Evolutionary conservation across 1,140 invertebrate species (phyloP).

Genomic region (Magallana ariakensis): DNA sequence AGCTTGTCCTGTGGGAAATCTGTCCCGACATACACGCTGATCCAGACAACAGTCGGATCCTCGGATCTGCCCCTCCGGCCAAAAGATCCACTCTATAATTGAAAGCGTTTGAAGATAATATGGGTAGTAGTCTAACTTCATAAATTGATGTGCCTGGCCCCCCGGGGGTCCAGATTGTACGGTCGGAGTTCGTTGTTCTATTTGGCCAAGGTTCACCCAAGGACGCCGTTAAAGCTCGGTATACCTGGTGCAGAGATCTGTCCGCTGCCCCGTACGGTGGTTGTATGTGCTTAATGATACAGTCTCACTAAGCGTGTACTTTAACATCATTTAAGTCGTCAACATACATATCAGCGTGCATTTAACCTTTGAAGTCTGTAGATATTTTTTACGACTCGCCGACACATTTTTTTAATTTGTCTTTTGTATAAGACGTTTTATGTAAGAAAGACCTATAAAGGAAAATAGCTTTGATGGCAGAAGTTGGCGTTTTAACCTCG

Average conservation of each 20-base stretch:
- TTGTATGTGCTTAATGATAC: too few species aligned
- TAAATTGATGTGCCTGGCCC: conserved; percentile 20
- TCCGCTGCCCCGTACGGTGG: too few species aligned
- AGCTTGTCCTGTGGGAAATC: background rate
- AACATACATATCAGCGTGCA: too few species aligned
- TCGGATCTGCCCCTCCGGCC: background rate
- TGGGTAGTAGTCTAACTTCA: background rate
- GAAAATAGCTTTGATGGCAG: too few species aligned
- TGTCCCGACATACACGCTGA: background rate
- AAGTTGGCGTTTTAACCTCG: too few species aligned
- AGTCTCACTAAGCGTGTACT: too few species aligned
- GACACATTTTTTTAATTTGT: too few species aligned
- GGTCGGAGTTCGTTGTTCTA: conserved; percentile 1
- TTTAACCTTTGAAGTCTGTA: too few species aligned
- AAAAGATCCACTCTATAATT: conserved; percentile 10
- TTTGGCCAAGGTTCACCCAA: conserved; percentile 6
- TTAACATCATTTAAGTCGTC: too few species aligned
- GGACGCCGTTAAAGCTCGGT: background rate
- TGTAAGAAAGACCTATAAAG: too few species aligned
- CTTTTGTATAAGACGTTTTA: too few species aligned
- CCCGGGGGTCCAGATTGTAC: background rate
- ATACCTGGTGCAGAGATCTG: background rate
- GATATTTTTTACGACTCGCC: too few species aligned
- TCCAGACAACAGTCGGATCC: background rate
- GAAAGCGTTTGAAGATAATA: conserved; percentile 28